Base-by-base conservation (phyloP, 1,140 invertebrate genomes). In the Odontomachus brunneus region DNA sequence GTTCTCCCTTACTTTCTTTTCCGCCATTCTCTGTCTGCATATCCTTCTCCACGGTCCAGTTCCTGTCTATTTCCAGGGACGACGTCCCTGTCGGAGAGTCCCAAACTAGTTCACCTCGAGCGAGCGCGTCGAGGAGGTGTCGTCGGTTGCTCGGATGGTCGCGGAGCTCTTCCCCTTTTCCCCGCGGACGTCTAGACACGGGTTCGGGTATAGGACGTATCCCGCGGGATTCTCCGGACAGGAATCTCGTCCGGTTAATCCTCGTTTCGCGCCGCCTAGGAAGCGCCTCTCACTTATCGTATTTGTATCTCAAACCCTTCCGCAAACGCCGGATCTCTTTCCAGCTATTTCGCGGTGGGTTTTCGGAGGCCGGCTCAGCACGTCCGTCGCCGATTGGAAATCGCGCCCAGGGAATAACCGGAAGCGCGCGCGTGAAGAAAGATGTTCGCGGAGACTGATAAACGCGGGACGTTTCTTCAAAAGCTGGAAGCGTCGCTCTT, bases 201-300 rank as follows among this genome's bases (percentile, higher is more conserved):
- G 26, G 48, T 66, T 49, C 55, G 60, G 26, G 19, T 76, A 82
- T 65, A 49, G 67, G 73, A 51, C 65, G 49, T 4, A 11, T 88
- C 87, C 84, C 84, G 72, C 72, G 84, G 84, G 90, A 90, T 74
- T 84, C 80, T 1, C 76, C 60, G 69, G 65, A 48, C 15, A 87
- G 74, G 84, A 88, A 82, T 88, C 74, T 57, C 65, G 65, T 71
- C 4, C 62, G 84, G 86, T 90, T 91, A 91, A 91, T 90, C 89
- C 85, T 84, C 88, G 83, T 90, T 88, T 76, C 81, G 89, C 81
- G 67, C 65, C 83, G 76, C 73, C 71, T 89, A 87, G 89, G 38
- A 44, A 44, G 84, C 88, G 76, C 78, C 82, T 90, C 90, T 90
- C 90, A 87, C 90, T 91, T 91, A 91, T 89, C 90, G 88, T 71